phyloP scores from a whole-genome alignment of 2,888 invertebrate genomes.

The Diplazon laetatorius region DNA sequence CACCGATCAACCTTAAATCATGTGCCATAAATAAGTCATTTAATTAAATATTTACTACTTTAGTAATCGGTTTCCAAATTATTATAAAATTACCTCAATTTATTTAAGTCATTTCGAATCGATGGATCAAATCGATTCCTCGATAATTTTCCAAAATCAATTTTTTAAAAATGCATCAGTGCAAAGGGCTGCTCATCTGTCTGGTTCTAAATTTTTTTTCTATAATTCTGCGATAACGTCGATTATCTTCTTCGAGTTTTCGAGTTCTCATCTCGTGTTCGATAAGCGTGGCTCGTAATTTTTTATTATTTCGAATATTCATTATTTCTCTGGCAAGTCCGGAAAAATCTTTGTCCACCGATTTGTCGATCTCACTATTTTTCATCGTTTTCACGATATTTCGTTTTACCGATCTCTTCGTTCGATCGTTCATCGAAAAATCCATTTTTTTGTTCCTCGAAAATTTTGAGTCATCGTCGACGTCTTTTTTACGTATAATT shows the following conservation, averaged over 20 bases:
- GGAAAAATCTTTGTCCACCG: constrained; percentile 4
- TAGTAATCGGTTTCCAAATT: too few relatives aligned
- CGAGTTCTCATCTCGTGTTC: constrained; percentile 60
- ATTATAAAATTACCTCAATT: too few relatives aligned
- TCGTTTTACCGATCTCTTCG: constrained; percentile 11
- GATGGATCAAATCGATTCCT: too few relatives aligned
- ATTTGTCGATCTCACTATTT: background rate
- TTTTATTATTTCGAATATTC: constrained; percentile 64
- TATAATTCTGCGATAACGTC: constrained; percentile 36
- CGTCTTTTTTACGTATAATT: background rate
- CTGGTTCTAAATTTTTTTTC: constrained; percentile 53
- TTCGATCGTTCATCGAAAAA: constrained; percentile 17
- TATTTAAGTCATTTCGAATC: too few relatives aligned
- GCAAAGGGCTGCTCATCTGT: constrained; percentile 69
- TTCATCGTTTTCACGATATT: constrained; percentile 9
- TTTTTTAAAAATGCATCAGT: constrained; percentile 46
- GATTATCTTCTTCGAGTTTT: constrained; percentile 57
- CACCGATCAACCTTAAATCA: too few relatives aligned
- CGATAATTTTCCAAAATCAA: background rate
- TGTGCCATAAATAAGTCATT: too few relatives aligned
- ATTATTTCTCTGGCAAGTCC: constrained; percentile 22
- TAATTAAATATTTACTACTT: too few relatives aligned
- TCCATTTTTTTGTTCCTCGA: background rate
- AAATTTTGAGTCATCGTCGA: background rate
- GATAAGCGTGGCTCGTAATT: constrained; percentile 64